Base-by-base conservation (phyloP, 1,140 invertebrate genomes). In the Caenorhabditis tropicalis region DNA sequence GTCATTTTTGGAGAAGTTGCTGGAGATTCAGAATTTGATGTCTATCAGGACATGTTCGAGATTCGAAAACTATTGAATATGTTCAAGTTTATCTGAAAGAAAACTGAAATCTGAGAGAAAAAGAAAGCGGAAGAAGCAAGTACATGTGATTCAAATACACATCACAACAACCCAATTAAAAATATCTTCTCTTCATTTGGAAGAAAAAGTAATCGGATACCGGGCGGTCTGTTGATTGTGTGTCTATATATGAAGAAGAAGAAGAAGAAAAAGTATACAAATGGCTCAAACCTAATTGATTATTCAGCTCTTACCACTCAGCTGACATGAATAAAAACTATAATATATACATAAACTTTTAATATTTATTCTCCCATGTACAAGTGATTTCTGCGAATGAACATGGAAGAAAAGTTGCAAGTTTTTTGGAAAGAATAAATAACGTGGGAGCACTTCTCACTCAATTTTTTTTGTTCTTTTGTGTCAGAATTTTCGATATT, bases 401-500 rank as follows among this genome's bases (percentile, higher is more conserved):
- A 65, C 58, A 65, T 65, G 58, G 15, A 15, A 65, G n/a, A 65
- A 65, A 16, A 16, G 29, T n/a, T 43, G 29, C 29, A 46, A 21
- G n/a, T 12, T 1, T 74, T n/a, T 5, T 24, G 24, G 21, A 58
- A 21, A 6, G 12, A 31, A 74, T 12, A 24, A 46, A 46, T 43
- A 74, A 27, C 6, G 36, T 39, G 65, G 65, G 36, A 74, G 36
- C 65, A 74, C 65, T 74, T 43, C 36, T 74, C 36, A 43, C n/a
- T 36, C 15, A 10, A 24, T 24, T 43, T 24, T 7, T 74, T 74
- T 51, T 51, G 19, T 51, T 74, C 65, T 74, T 74, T 74, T 43
- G 65, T 74, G 36, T 43, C 65, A 74, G 36, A 74, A 74, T 74
- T 43, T n/a, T 24, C 33, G 36, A 74, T 74, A 74, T 74, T 74